Base-by-base conservation (phyloP, 2,888 invertebrate genomes). In the Meteorus cinctellus region DNA sequence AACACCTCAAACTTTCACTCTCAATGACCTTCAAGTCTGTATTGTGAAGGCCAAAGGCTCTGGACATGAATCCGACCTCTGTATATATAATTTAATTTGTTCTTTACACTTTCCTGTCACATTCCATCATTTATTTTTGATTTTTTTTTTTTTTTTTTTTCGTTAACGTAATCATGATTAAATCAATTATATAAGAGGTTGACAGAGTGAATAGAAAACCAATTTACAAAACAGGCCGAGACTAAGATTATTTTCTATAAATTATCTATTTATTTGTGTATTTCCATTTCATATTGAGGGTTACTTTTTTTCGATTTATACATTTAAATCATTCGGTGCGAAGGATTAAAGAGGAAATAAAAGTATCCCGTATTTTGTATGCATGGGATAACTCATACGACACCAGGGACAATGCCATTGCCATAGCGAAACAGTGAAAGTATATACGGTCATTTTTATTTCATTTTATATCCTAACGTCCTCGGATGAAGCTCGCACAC, bases 371-470 rank as follows among this genome's bases (percentile, higher is more conserved):
- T 82, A 84, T 84, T 87, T 79, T 75, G 83, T 81, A 84, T 84
- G 84, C 86, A 79, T 81, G 83, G 81, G 84, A 84, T 84, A 83
- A 86, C 84, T 79, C 78, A 78, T 78, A 81, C 78, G 81, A 79
- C 78, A 80, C 82, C 86, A 86, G 86, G 87, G 87, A 86, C 88
- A 89, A 89, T 89, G 87, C 88, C 88, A 88, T 89, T 89, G 88
- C 88, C 88, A 88, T 86, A 86, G 84, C 77, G 86, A 88, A 87
- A 84, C 86, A 88, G 89, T 88, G 88, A 89, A 88, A 89, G 88
- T 88, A 62, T 60, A 60, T 48, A 48, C 48, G 48, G 48, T 70
- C 69, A 79, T 85, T 86, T 84, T n/a, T 48, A 16, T 48, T 16
- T 85, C 86, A 88, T 87, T 87, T 88, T 82, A 84, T 84, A 82